Evolutionary conservation across 2,113 vertebrate genomes (phyloP), one percentile per base, ranked within the genome.

Genomic region (Chaenocephalus aceratus): DNA sequence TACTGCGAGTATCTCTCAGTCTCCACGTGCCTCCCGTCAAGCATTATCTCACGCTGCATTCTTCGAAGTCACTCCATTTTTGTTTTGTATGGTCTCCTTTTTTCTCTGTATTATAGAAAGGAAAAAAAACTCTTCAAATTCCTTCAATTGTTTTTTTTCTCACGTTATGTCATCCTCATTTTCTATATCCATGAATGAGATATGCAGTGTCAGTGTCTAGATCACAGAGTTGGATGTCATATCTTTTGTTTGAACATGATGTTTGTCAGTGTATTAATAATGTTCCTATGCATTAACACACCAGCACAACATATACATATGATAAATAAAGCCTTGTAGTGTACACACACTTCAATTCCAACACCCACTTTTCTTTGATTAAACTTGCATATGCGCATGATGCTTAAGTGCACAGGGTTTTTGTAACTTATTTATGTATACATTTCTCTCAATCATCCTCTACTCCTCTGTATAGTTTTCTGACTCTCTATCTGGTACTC

Each of bases 371-470:
- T 64, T 65, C 51, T 64, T 41, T 65, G 61, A 44, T 51, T 53
- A 21, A 30, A 4, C 52, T 57, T 80, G 65, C n/a, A 76, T 23
- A 56, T 56, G 21, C 21, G 21, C 21, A 21, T 21, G 49, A 60
- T 41, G 23, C 41, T 58, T 1, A 53, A 15, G 48, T 45, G 56
- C 34, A 68, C 44, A 48, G 6, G 63, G 46, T 52, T 44, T 18
- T 13, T 61, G 8, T 7, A 1, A 44, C 45, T 66, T n/a, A 46
- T 11, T 18, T 56, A 45, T 66, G 60, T 46, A 48, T 52, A 65
- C n/a, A 34, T 48, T 68, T 61, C 46, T 69, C 45, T 72, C 71
- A 5, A 49, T 68, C 68, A 26, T 66, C 59, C 21, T 62, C 52
- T 44, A 34, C 62, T 46, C 23, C 16, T 16, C 12, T 64, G 1